phyloP scores from a whole-genome alignment of 2,888 invertebrate species.

The Tryphoninae sp. region DNA sequence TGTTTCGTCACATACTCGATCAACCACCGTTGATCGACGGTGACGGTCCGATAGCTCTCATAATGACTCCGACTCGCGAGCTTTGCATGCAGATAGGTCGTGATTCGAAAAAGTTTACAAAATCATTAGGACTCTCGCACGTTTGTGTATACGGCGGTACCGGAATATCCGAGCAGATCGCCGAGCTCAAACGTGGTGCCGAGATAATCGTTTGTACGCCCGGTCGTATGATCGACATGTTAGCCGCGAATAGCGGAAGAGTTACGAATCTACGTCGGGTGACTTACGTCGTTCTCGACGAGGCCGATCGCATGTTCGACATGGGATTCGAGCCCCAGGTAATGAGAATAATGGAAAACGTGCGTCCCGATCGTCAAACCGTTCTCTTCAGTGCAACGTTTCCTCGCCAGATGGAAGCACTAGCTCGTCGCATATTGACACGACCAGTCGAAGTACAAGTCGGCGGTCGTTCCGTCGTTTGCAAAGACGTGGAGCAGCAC shows the following conservation, averaged over 20 bases:
- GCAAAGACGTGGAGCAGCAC: constrained; percentile 98
- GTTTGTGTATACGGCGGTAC: constrained; percentile 99
- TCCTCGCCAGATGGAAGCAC: constrained; percentile 99
- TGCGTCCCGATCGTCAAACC: constrained; percentile 97
- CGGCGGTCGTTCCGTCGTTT: constrained; percentile 97
- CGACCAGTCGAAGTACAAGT: constrained; percentile 99
- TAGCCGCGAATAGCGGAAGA: constrained; percentile 98
- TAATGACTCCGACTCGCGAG: constrained; percentile 99
- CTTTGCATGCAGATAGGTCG: constrained; percentile 99
- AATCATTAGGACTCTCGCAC: constrained; percentile 91
- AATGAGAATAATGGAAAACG: constrained; percentile 98
- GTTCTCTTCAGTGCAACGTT: constrained; percentile 99
- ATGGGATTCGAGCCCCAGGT: constrained; percentile 99
- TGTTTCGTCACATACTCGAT: constrained; percentile 98
- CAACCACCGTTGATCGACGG: constrained; percentile 96
- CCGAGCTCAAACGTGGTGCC: constrained; percentile 97
- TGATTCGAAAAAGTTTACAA: constrained; percentile 97
- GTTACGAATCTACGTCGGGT: constrained; percentile 98
- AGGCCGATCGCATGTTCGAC: constrained; percentile 99
- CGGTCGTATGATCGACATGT: constrained; percentile 99
- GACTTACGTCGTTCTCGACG: constrained; percentile 98
- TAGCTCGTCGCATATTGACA: constrained; percentile 95
- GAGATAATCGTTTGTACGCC: constrained; percentile 99
- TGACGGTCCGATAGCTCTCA: constrained; percentile 97
- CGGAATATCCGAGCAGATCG: constrained; percentile 97